phyloP scores from a whole-genome alignment of 2,888 invertebrate genomes.

The Heterodera filipjevi region DNA sequence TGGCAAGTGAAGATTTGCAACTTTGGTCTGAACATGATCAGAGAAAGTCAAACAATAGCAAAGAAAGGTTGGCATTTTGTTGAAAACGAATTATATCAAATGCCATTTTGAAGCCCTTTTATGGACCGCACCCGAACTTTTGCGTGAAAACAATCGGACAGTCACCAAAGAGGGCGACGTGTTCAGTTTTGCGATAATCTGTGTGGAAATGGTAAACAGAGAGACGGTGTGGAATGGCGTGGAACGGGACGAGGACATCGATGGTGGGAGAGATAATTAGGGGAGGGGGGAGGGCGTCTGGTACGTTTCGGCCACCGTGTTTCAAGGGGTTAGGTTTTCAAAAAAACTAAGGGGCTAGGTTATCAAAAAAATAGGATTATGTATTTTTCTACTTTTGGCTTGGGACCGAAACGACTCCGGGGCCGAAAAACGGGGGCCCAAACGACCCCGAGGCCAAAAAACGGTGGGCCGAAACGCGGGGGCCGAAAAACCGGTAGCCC shows the following conservation, averaged over 20 bases:
- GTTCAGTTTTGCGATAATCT: conserved; percentile 59
- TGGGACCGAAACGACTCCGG: too few relatives aligned
- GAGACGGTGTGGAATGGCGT: conserved; percentile 58
- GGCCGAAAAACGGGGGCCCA: too few relatives aligned
- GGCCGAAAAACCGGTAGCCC: too few relatives aligned
- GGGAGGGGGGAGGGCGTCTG: not conserved
- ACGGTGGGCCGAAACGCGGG: too few relatives aligned
- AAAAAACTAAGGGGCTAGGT: too few relatives aligned
- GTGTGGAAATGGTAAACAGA: conserved; percentile 59
- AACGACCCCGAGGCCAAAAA: too few relatives aligned
- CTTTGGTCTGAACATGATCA: conserved; percentile 47
- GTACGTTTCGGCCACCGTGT: not conserved
- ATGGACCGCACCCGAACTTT: conserved; percentile 60
- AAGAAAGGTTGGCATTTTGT: not conserved
- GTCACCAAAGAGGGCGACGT: conserved; percentile 54
- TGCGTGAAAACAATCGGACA: conserved; percentile 44
- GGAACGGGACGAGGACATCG: conserved; percentile 44
- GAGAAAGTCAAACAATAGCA: conserved; percentile 35
- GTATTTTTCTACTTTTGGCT: not conserved
- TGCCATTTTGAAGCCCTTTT: conserved; percentile 38
- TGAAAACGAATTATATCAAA: not conserved
- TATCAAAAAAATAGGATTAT: too few relatives aligned
- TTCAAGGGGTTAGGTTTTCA: too few relatives aligned
- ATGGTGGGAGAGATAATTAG: conserved; percentile 32
- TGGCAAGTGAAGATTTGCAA: conserved; percentile 58